A percentile compares a stretch with the other conserved stretches of the same genome.
Conservation (phyloP, 2,888 invertebrate genomes). For the Poecilobothrus nobilitatus region DNA sequence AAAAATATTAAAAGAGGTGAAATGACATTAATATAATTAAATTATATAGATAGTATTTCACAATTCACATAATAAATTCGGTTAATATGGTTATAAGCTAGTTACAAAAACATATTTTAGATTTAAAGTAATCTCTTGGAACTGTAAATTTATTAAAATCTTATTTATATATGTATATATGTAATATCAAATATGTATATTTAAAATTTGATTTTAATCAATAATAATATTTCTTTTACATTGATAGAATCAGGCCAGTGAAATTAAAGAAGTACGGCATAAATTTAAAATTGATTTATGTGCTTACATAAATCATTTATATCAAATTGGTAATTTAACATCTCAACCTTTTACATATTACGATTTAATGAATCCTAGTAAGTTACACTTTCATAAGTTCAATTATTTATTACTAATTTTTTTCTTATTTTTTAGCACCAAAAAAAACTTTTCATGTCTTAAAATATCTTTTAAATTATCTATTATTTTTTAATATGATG, state of each 20-base stretch:
- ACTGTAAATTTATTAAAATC: too few relatives aligned
- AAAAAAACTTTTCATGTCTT: background rate
- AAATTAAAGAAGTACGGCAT: background rate
- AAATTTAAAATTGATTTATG: background rate
- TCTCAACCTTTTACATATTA: background rate
- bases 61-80: too few relatives aligned
- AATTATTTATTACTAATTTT: too few relatives aligned
- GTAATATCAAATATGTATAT: background rate
- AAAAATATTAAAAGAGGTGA: background rate
- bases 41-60: too few relatives aligned
- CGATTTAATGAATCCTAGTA: background rate
- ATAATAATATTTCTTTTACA: background rate
- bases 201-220: too few relatives aligned
- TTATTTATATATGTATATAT: too few relatives aligned
- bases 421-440: background rate
- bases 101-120: too few relatives aligned
- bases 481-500: background rate
- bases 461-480: conserved; percentile 1
- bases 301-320: background rate
- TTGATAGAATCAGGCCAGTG: background rate
- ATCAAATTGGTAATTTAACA: background rate
- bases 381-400: background rate
- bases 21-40: background rate
- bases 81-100: too few relatives aligned
- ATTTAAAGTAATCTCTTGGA: too few relatives aligned